phyloP scores from a whole-genome alignment of 2,797 vertebrate genomes.

The Sphenopsis melanotis region DNA sequence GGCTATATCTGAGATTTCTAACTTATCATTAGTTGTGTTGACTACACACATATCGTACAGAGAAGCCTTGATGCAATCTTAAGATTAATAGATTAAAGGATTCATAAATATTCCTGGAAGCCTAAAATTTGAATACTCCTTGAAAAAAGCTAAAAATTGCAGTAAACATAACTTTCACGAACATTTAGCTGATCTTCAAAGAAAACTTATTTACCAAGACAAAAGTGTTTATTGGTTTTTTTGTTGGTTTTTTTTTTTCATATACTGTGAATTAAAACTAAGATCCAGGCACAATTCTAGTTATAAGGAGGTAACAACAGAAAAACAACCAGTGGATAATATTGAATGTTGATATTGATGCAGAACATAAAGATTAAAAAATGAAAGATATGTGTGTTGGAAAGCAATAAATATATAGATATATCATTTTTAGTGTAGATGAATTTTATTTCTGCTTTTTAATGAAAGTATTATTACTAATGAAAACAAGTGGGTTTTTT shows the following conservation, averaged over 20 bases:
- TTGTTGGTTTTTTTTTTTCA: background rate
- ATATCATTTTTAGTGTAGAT: background rate
- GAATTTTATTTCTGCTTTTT: background rate
- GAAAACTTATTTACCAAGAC: background rate
- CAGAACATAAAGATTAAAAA: background rate
- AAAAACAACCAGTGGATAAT: background rate
- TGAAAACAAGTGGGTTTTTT: background rate
- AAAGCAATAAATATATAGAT: background rate
- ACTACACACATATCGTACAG: accelerated
- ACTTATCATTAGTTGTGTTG: background rate
- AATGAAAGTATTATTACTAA: background rate
- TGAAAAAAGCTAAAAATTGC: background rate
- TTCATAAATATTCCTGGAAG: background rate
- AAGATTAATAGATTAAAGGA: background rate
- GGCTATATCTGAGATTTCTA: background rate
- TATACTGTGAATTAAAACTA: background rate
- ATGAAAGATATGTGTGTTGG: background rate
- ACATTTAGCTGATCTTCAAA: background rate
- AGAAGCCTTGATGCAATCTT: background rate
- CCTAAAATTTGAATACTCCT: background rate
- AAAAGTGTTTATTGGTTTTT: background rate
- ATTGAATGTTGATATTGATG: background rate
- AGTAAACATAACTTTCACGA: background rate
- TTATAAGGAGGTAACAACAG: background rate
- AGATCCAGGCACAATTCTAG: background rate